Evolutionary conservation across 2,113 vertebrate genomes (phyloP), one percentile per base, ranked within the genome.

Genomic region (Colossoma macropomum): DNA sequence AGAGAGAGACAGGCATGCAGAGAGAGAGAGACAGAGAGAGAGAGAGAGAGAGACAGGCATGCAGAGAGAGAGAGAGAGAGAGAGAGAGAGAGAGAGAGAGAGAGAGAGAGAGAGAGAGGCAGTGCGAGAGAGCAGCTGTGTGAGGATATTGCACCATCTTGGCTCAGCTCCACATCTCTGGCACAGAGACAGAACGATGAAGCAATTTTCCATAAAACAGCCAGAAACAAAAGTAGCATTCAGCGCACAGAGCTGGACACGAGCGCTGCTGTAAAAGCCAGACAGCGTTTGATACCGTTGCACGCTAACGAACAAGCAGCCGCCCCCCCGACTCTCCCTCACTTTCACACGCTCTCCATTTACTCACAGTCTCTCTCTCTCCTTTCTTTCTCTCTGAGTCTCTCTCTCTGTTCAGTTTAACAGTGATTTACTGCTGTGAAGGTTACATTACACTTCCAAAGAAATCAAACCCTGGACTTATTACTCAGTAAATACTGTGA

Each of bases 191-290:
- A 77, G 41, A 4, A 41, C 54, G 32, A 69, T 79, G 38, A 79
- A 54, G 77, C 72, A 30, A 56, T 81, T 78, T 72, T 77, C 25
- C 50, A 85, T 63, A 41, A 74, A 80, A 85, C 52, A 16, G 19
- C 56, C 34, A 73, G 73, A 32, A 79, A 65, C 68, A 84, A 83
- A 81, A 78, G 79, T 59, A 72, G 56, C 75, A 48, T 83, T 83
- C 48, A 71, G 63, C 7, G 38, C 45, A 17, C 1, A 56, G 21
- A 27, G 52, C 83, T 50, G 79, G 45, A 48, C 27, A n/a, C 8
- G 52, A 17, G 38, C 8, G 52, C 28, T 15, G 56, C 75, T 8
- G 50, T 56, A 81, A 84, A 78, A 77, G 68, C 60, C 32, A 83
- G 52, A 50, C 30, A n/a, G 4, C 11, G 45, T 84, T 52, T 65